Evolutionary conservation across 2,113 vertebrate genomes (phyloP).

Genomic region (Crotalus horridus): DNA sequence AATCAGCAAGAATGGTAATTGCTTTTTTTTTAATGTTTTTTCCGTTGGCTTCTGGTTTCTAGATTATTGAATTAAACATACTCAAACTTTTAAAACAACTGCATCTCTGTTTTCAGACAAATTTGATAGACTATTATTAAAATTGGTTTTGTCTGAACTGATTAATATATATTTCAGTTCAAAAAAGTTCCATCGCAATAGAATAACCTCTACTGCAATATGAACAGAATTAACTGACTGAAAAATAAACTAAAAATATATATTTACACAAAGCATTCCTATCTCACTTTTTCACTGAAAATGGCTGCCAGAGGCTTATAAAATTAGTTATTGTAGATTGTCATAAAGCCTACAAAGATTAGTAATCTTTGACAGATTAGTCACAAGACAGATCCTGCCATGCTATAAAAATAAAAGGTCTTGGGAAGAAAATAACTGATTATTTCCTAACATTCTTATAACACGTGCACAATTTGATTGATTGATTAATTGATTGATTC

Average conservation of each 20-base stretch:
- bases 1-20: slow-evolving; percentile 4
- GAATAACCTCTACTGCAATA: neutral
- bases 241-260: neutral
- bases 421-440: neutral
- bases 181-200: neutral
- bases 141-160: neutral
- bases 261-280: neutral
- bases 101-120: neutral
- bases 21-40: neutral
- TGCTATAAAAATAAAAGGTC: neutral
- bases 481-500: neutral
- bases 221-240: neutral
- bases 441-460: neutral
- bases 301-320: neutral
- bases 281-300: neutral
- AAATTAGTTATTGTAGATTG: neutral
- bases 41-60: slow-evolving; percentile 14
- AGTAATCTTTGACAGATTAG: neutral
- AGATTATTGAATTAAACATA: neutral
- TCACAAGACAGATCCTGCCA: neutral
- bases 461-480: neutral
- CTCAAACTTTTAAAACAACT: slow-evolving; percentile 3
- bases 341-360: neutral
- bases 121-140: neutral
- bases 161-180: neutral